Conservation (phyloP, 2,797 vertebrate genomes). For the Champsocephalus esox region DNA sequence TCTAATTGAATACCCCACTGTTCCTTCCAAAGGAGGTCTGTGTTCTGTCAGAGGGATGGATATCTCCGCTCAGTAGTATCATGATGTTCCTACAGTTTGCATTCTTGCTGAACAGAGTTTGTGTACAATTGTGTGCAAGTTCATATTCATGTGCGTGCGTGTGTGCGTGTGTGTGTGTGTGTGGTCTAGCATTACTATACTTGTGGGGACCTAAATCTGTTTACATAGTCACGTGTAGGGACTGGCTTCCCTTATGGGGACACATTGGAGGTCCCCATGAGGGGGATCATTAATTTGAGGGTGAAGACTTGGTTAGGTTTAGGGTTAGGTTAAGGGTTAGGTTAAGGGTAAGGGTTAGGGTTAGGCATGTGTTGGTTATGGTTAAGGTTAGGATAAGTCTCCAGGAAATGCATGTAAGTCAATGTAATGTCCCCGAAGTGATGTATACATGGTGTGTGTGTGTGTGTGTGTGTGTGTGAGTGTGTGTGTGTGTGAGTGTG, state of each 20-base stretch:
- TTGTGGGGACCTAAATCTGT: no score
- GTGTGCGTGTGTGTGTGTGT: slow-evolving; percentile 9
- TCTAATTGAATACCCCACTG: slow-evolving; percentile 62
- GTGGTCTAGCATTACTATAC: neutral
- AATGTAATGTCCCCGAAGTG: no score
- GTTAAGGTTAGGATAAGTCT: no score
- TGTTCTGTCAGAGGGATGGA: slow-evolving; percentile 55
- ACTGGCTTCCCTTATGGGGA: no score
- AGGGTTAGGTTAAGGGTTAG: no score
- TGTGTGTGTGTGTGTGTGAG: slow-evolving; percentile 21
- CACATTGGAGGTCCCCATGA: no score
- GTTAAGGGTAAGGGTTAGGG: no score
- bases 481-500: slow-evolving; percentile 18
- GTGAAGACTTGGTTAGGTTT: no score
- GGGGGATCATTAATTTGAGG: no score
- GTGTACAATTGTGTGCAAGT: neutral
- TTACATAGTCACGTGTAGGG: no score
- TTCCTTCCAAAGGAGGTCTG: slow-evolving; percentile 34
- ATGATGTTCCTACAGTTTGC: slow-evolving; percentile 33
- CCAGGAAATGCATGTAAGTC: no score
- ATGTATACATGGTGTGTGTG: neutral
- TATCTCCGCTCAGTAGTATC: slow-evolving; percentile 58
- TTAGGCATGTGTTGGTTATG: no score
- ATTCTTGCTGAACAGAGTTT: slow-evolving; percentile 49
- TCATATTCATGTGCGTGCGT: neutral